Evolutionary conservation across 2,113 vertebrate species (phyloP), one percentile per base, ranked within the genome.

Genomic region (Elephas maximus): DNA sequence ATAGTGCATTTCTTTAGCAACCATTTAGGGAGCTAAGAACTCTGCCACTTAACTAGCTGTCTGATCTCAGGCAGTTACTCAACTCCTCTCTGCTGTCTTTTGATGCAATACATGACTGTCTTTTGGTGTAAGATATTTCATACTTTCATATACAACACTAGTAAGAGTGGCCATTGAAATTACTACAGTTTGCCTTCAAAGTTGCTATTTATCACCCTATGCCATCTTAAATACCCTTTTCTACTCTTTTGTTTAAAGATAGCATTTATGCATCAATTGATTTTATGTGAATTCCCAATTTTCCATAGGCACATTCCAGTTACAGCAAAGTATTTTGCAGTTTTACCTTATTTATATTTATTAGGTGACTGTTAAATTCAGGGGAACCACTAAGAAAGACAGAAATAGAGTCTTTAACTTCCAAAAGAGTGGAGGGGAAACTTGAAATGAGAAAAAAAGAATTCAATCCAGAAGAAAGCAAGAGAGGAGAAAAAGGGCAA

Each of bases 311-410:
- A 67, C 24, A 18, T 48, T 51, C 37, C 12, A 92, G 71, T 77
- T 83, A 89, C 76, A 95, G 37, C 37, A 60, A 57, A 84, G 4
- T 76, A 53, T 81, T 92, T 88, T 83, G 30, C 30, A 23, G 63
- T 69, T 92, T 62, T 62, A 88, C 82, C 69, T 77, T 18, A 57
- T 82, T 92, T 88, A 57, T 57, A 44, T 92, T 69, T 94, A 30
- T 51, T 79, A 87, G 21, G 78, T 83, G n/a, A 15, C 18, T 51
- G 41, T 69, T 86, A 71, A 86, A 86, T 80, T 48, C 69, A 71
- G 41, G 28, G 14, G 51, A 69, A 33, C 33, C 41, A 73, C 74
- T 80, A 8, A 45, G 45, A 89, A 81, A 33, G 51, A 30, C 33
- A 89, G 57, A 65, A 57, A 41, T 33, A 28, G 17, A 41, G 14